Base-by-base conservation (phyloP, 2,888 invertebrate species). In the Xanthia icteritia region DNA sequence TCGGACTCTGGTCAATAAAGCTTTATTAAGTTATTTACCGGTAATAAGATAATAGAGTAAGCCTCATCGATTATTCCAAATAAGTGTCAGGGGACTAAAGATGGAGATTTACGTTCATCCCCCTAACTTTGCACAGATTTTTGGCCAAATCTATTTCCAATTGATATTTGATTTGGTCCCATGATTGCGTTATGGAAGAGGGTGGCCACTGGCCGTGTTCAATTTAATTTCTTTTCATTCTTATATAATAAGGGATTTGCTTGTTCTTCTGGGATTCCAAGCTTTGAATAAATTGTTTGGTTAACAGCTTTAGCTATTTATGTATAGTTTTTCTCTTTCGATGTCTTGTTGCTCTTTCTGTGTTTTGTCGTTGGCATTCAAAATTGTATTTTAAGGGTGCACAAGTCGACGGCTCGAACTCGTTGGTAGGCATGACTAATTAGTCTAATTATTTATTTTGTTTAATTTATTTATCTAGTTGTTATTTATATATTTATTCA, bases 91-190 rank as follows among this genome's bases (percentile, higher is more conserved):
- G 90, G 90, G 89, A 89, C 83, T 73, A 85, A 85, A 88, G 82
- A 85, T 82, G 83, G 84, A 89, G 86, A 89, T 86, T 89, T 79
- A 84, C 77, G 82, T 79, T 74, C 71, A 78, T 64, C 81, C 89
- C 90, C 91, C 86, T 85, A 81, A 76, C 79, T 84, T 83, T 76
- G 84, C 83, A 85, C 81, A 87, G 88, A 88, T 88, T 88, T 89
- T 90, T 88, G 86, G 81, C 76, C 81, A 86, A 90, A 89, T 91
- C 89, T 88, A 86, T 88, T 84, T 81, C 84, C 87, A 89, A 91
- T 91, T 88, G 90, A 86, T 89, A 91, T 90, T 91, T 87, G 87
- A 89, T 90, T 88, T 86, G 79, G 80, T 85, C 65, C 63, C 61
- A 76, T 86, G 83, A 90, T 89, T 88, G 73, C 76, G 76, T 87